Conservation (phyloP, 2,888 invertebrate genomes). For the Hirtodrosophila cameraria region DNA sequence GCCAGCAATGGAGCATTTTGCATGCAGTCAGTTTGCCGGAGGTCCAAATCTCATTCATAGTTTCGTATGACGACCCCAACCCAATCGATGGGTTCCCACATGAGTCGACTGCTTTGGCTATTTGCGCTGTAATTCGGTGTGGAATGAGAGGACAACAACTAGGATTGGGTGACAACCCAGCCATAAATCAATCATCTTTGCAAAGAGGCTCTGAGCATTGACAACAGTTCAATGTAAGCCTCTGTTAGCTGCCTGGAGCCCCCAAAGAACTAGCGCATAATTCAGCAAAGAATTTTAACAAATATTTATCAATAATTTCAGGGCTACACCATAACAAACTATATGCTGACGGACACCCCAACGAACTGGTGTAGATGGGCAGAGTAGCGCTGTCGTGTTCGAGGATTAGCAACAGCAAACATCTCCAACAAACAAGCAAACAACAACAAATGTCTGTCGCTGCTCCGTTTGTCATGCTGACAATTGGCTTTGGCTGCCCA, state of each 20-base stretch:
- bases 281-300: slow-evolving; percentile 61
- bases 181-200: slow-evolving; percentile 76
- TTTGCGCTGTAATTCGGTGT: slow-evolving; percentile 47
- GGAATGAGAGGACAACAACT: slow-evolving; percentile 17
- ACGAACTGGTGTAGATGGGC: not conserved
- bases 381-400: slow-evolving; percentile 28
- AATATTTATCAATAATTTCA: slow-evolving; percentile 75
- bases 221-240: slow-evolving; percentile 25
- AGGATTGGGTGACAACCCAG: slow-evolving; percentile 28
- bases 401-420: slow-evolving; percentile 63
- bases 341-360: slow-evolving; percentile 59
- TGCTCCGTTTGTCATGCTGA: slow-evolving; percentile 72
- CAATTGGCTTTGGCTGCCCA: slow-evolving; percentile 70
- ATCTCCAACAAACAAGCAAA: slow-evolving; percentile 43
- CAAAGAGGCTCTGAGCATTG: slow-evolving; percentile 19
- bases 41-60: slow-evolving; percentile 39
- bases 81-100: slow-evolving; percentile 20
- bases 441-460: slow-evolving; percentile 63
- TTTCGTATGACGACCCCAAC: slow-evolving; percentile 9
- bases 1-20: slow-evolving; percentile 39
- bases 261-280: slow-evolving; percentile 50
- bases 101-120: slow-evolving; percentile 46
- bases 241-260: not conserved
- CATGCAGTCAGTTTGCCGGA: slow-evolving; percentile 28
- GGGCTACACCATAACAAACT: slow-evolving; percentile 49